Evolutionary conservation across 2,797 vertebrate genomes (phyloP).

Genomic region (Lemur catta): DNA sequence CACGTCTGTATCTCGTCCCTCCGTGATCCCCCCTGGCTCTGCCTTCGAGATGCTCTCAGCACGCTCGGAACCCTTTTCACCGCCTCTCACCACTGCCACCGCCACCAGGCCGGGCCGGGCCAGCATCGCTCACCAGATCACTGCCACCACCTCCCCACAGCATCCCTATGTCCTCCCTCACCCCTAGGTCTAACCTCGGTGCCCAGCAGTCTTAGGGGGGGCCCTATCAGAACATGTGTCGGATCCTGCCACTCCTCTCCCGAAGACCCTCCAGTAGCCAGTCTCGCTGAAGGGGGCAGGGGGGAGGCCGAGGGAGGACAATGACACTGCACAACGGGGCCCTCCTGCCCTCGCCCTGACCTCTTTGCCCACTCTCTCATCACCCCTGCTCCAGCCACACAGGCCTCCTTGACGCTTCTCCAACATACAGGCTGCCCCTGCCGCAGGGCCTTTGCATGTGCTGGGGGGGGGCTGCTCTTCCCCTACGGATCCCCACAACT

Average conservation of each 20-base stretch:
- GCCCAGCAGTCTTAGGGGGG: neutral
- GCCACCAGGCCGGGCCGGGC: neutral
- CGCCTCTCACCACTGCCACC: fast-evolving
- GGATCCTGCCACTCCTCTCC: neutral
- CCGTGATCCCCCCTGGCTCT: neutral
- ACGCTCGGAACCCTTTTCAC: neutral
- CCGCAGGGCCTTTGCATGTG: neutral
- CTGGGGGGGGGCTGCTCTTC: neutral
- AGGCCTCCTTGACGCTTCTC: neutral
- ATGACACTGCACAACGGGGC: neutral
- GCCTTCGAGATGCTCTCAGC: neutral
- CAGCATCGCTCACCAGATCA: too few relatives aligned
- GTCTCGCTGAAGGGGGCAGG: neutral
- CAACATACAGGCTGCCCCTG: too few relatives aligned
- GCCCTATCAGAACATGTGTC: neutral
- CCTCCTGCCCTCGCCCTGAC: neutral
- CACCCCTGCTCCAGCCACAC: neutral
- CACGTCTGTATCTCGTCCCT: neutral
- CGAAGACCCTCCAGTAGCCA: neutral
- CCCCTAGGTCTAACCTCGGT: neutral
- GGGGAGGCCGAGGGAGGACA: neutral
- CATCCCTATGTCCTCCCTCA: neutral
- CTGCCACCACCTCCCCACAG: neutral
- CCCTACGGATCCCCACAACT: neutral
- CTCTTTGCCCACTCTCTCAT: neutral